Evolutionary conservation across 1,140 invertebrate genomes (phyloP).

Genomic region (Melitaea cinxia): DNA sequence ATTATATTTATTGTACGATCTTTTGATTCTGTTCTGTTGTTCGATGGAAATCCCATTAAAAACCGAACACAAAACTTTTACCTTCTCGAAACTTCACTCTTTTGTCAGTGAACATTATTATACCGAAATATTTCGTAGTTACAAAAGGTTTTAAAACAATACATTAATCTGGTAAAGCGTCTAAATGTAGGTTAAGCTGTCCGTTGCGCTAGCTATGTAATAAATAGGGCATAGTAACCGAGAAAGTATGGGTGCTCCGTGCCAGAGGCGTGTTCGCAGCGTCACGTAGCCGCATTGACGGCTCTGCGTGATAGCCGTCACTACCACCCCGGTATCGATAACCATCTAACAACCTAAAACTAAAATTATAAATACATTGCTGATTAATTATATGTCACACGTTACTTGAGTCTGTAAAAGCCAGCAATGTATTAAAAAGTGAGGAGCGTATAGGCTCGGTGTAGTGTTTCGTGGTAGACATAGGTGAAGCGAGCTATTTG

Average conservation of each 20-base stretch:
- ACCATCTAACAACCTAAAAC: neutral
- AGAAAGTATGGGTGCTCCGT: slow-evolving; percentile 3
- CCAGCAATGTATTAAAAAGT: neutral
- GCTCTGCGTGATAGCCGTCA: slow-evolving; percentile 6
- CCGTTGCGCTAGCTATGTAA: slow-evolving; percentile 3
- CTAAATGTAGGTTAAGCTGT: slow-evolving; percentile 11
- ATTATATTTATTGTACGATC: no score
- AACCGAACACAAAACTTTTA: neutral
- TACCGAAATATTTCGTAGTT: neutral
- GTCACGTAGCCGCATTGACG: slow-evolving; percentile 8
- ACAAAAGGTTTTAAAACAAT: slow-evolving; percentile 8
- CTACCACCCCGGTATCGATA: neutral
- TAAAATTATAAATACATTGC: neutral
- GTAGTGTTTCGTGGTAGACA: neutral
- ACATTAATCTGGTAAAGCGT: slow-evolving; percentile 1
- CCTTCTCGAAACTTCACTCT: neutral
- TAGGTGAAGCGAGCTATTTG: slow-evolving; percentile 6
- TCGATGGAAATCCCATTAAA: no score
- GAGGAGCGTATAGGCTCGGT: neutral
- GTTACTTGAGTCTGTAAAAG: neutral
- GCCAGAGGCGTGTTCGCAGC: slow-evolving; percentile 8
- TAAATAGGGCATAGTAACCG: slow-evolving; percentile 6
- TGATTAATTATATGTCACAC: neutral
- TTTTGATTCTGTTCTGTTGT: no score
- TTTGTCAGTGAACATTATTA: neutral